A percentile compares a stretch with the other conserved stretches of the same genome.
phyloP scores from a whole-genome alignment of 2,888 invertebrate genomes.

The Adelphocoris suturalis region DNA sequence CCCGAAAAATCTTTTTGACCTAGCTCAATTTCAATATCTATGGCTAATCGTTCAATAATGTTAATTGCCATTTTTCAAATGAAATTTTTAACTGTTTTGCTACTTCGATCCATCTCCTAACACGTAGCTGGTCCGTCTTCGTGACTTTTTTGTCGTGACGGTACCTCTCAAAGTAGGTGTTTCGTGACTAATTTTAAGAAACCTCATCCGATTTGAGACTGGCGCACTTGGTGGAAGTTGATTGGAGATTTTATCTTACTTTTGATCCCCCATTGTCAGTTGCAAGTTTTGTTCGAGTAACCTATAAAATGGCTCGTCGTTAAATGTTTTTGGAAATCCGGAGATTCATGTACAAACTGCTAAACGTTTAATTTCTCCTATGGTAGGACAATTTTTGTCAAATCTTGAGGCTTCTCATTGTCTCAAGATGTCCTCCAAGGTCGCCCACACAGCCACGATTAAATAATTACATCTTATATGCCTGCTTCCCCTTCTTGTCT shows the following conservation, averaged over 20 bases:
- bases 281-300: too few species aligned
- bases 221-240: neutral
- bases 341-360: too few species aligned
- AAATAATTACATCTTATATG: neutral
- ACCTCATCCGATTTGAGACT: neutral
- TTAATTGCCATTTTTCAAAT: neutral
- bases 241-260: too few species aligned
- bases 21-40: too few species aligned
- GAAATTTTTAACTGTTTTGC: neutral
- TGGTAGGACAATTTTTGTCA: neutral
- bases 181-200: neutral
- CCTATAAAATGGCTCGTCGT: too few species aligned
- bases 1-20: too few species aligned
- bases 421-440: neutral
- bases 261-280: too few species aligned
- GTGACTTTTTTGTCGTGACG: neutral
- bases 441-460: constrained; percentile 9
- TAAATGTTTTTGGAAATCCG: too few species aligned
- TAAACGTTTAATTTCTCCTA: too few species aligned
- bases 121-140: neutral
- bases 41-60: neutral
- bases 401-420: constrained; percentile 2
- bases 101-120: neutral
- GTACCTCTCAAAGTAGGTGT: neutral
- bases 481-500: neutral